Evolutionary conservation across 1,140 invertebrate species (phyloP).

Genomic region (Ceratina calcarata): DNA sequence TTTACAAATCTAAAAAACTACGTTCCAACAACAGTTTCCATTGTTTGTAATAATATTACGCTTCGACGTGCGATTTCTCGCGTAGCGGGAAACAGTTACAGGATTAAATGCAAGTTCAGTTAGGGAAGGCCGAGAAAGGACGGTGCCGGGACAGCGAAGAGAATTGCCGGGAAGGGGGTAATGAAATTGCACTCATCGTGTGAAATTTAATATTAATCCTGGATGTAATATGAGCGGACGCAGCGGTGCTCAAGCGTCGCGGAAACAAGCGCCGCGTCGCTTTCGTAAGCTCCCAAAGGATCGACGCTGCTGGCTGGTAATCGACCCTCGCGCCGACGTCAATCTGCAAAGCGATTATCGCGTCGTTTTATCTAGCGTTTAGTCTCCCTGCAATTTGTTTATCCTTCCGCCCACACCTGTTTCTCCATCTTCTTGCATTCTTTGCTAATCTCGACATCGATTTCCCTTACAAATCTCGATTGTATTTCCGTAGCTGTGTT

Average conservation of each 20-base stretch:
- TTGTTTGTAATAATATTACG: too few relatives aligned
- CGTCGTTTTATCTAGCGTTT: slow-evolving; percentile 31
- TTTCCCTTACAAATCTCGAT: slow-evolving; percentile 1
- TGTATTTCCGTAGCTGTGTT: background rate
- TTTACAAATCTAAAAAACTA: background rate
- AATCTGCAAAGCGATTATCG: slow-evolving; percentile 49
- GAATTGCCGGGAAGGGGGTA: slow-evolving; percentile 59
- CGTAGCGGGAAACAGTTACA: too few relatives aligned
- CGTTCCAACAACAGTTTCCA: background rate
- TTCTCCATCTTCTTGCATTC: too few relatives aligned
- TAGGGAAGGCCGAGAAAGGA: slow-evolving; percentile 23
- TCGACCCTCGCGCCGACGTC: slow-evolving; percentile 8
- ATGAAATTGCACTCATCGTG: slow-evolving; percentile 78
- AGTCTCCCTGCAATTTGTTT: slow-evolving; percentile 23
- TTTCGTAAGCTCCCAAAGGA: slow-evolving; percentile 14
- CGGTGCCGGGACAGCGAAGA: slow-evolving; percentile 21
- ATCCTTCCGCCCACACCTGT: background rate
- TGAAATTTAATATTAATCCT: slow-evolving; percentile 80
- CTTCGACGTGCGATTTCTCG: too few relatives aligned
- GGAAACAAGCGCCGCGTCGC: slow-evolving; percentile 55
- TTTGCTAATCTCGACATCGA: background rate
- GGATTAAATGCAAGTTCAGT: slow-evolving; percentile 8
- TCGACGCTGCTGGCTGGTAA: slow-evolving; percentile 6
- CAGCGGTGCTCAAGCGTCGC: slow-evolving; percentile 65
- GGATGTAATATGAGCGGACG: slow-evolving; percentile 74